Evolutionary conservation across 2,113 vertebrate genomes (phyloP).

Genomic region (Tragelaphus strepsiceros): DNA sequence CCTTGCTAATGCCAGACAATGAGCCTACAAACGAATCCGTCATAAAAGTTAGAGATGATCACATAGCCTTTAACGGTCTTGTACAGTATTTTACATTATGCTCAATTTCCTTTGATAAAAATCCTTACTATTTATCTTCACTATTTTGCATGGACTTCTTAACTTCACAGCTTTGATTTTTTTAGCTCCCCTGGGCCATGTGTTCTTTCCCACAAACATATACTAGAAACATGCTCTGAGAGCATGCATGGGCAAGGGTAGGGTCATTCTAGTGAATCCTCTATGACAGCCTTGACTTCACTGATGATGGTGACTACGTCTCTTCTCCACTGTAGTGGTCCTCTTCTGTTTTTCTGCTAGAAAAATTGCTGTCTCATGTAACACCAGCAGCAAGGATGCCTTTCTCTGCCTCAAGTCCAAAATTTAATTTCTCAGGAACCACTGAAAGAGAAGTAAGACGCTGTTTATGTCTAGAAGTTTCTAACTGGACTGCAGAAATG

Average conservation of each 20-base stretch:
- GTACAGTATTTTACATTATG: neutral
- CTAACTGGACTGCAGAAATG: neutral
- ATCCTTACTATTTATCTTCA: neutral
- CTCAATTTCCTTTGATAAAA: neutral
- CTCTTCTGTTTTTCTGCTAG: neutral
- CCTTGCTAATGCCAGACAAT: neutral
- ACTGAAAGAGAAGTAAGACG: neutral
- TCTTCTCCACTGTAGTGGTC: neutral
- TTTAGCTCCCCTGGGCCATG: neutral
- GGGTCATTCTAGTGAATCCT: neutral
- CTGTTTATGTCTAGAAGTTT: neutral
- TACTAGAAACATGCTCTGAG: neutral
- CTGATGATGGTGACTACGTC: fast-evolving
- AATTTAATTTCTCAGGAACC: neutral
- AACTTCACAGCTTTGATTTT: neutral
- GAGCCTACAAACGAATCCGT: neutral
- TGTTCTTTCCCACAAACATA: neutral
- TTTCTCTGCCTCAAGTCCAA: neutral
- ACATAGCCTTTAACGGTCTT: neutral
- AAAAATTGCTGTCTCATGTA: neutral
- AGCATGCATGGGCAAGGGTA: no score
- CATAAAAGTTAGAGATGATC: neutral
- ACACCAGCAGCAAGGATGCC: neutral
- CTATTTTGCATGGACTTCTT: neutral
- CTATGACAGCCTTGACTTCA: neutral